A percentile compares a stretch with the other conserved stretches of the same genome.
These are phyloP conservation scores for Saturnia japonica DNA, from an alignment of 2,888 invertebrate species.

Conservation along the genomic window DNA sequence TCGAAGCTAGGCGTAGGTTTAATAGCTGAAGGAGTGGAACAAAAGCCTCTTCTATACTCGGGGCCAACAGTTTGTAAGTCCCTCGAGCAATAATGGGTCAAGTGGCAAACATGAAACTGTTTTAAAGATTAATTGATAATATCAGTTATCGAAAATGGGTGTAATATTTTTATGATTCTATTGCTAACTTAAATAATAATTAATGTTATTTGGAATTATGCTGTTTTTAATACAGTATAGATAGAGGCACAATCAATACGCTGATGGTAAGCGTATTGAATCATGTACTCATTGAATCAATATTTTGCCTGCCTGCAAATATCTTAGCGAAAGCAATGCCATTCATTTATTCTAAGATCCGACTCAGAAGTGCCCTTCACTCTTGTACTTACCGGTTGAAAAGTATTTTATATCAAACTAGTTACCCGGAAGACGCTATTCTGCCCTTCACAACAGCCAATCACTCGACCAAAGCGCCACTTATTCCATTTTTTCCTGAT, in stretches of 20 bases:
- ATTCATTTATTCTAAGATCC: no score
- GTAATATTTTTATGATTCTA: not conserved
- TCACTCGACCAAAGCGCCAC: no score
- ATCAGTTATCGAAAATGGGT: no score
- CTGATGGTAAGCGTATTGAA: not conserved
- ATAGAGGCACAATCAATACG: not conserved
- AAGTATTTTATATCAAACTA: no score
- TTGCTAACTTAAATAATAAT: not conserved
- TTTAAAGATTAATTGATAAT: constrained; percentile 2
- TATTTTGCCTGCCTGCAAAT: not conserved
- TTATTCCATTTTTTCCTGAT: no score
- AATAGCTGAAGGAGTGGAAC: constrained; percentile 13
- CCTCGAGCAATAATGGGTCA: constrained; percentile 17
- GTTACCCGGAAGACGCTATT: no score
- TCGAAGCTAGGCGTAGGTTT: constrained; percentile 13
- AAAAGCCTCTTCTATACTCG: constrained; percentile 8
- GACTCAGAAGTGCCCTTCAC: no score
- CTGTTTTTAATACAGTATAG: not conserved
- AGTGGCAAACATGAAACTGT: constrained; percentile 1
- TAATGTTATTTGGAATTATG: not conserved
- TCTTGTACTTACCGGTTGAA: no score
- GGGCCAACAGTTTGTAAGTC: constrained; percentile 8
- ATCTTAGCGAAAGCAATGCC: no score
- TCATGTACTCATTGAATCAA: not conserved
- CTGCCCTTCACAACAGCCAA: no score